Evolutionary conservation across 1,140 invertebrate genomes (phyloP), one percentile per base, ranked within the genome.

Genomic region (Calliopsis andreniformis): DNA sequence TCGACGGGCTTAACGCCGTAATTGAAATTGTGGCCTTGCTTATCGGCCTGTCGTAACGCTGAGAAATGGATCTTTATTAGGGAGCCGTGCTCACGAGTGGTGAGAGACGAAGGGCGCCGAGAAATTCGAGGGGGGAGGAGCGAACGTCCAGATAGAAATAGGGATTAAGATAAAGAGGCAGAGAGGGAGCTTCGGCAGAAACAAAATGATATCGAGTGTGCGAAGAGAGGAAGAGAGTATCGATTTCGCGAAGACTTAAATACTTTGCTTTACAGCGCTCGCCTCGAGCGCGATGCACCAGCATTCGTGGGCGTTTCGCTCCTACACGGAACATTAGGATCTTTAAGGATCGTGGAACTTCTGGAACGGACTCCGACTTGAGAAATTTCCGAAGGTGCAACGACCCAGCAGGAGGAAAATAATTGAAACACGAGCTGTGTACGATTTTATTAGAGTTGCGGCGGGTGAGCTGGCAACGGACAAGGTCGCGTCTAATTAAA

Each of bases 1-100:
- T 84, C 61, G 66, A 53, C 69, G 43, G 56, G 75, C 82, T 84
- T 84, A 84, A 81, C 78, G 73, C 83, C 73, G 75, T 84, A 84
- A 84, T 84, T 84, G 83, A 84, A 84, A 84, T 84, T 84, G 83
- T 84, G 83, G 83, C 83, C 78, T 84, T 84, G 82, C 83, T 84
- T 84, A 84, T 84, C 83, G 83, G 83, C 56, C 75, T 84, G 83
- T 84, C 83, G 82, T 84, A 84, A 84, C 82, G 72, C 61, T 84
- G 83, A 84, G 83, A 84, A 84, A 84, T 84, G 83, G 83, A 84
- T 84, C 82, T 84, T 84, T 84, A 84, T 84, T 84, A 84, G 82
- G 78, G 63, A 80, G 77, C 72, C 63, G 77, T 30, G 77, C 70
- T 32, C 71, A 66, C 42, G 73, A 83, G 76, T 76, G 59, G 68